Evolutionary conservation across 2,888 invertebrate species (phyloP).

Genomic region (Nomada fabriciana): DNA sequence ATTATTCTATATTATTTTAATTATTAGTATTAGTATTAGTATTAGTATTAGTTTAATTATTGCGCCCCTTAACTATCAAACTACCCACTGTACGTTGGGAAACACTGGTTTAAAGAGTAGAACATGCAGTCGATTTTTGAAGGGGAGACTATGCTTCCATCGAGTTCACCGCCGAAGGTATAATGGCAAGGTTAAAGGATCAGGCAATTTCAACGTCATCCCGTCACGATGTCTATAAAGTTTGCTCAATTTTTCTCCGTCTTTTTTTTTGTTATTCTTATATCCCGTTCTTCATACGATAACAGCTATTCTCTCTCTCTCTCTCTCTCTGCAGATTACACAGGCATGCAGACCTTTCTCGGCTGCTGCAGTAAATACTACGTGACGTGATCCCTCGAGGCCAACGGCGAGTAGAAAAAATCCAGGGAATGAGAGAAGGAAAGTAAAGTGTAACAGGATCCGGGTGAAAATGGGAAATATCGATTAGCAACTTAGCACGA

Average conservation of each 20-base stretch:
- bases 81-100: no score
- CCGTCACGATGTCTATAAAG: conserved; percentile 27
- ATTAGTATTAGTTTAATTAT: no score
- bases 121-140: conserved; percentile 20
- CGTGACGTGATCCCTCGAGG: conserved; percentile 41
- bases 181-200: conserved; percentile 42
- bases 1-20: no score
- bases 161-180: conserved; percentile 3
- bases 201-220: conserved; percentile 27
- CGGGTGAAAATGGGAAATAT: conserved; percentile 46
- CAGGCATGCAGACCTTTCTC: conserved; percentile 8
- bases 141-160: conserved; percentile 3
- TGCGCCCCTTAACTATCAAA: no score
- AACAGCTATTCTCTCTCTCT: conserved; percentile 34
- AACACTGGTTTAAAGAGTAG: neutral
- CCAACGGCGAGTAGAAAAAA: neutral
- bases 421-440: neutral
- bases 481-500: conserved; percentile 35
- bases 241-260: conserved; percentile 46
- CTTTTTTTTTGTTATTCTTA: conserved; percentile 57
- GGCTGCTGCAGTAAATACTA: conserved; percentile 49
- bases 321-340: conserved; percentile 15
- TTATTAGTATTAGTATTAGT: no score
- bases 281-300: conserved; percentile 50
- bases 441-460: neutral